Conservation (phyloP, 2,113 vertebrate genomes). For the Gopherus evgoodei region DNA sequence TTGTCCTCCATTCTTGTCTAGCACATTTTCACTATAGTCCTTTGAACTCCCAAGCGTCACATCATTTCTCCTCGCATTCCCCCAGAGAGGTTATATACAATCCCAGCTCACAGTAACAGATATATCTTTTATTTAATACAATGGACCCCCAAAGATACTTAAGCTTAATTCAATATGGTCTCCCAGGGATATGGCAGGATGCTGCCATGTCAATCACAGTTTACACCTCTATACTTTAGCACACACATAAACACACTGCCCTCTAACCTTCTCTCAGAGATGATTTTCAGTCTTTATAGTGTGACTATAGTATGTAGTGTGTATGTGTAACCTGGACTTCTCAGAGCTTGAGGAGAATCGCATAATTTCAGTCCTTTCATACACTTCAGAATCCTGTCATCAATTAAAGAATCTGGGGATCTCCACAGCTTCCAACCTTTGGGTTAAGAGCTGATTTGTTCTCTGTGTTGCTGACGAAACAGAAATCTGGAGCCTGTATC, state of each 20-base stretch:
- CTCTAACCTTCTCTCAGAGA: background rate
- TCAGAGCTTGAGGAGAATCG: background rate
- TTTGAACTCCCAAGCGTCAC: background rate
- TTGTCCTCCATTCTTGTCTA: background rate
- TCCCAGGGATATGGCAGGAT: background rate
- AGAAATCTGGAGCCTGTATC: background rate
- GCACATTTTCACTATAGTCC: background rate
- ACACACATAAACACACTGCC: background rate
- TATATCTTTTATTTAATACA: background rate
- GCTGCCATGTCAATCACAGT: background rate
- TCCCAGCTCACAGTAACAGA: background rate
- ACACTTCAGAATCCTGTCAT: background rate
- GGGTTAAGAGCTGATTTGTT: background rate
- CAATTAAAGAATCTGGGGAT: background rate
- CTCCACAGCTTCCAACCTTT: background rate
- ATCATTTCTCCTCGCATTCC: background rate
- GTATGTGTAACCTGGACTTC: background rate
- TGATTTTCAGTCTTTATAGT: background rate
- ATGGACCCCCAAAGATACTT: background rate
- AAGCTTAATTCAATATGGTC: background rate
- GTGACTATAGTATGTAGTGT: background rate
- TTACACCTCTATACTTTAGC: background rate
- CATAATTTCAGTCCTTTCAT: background rate
- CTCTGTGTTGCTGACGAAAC: background rate
- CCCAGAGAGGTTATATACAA: background rate